phyloP scores from a whole-genome alignment of 2,797 vertebrate species.

The Sardinella longiceps region DNA sequence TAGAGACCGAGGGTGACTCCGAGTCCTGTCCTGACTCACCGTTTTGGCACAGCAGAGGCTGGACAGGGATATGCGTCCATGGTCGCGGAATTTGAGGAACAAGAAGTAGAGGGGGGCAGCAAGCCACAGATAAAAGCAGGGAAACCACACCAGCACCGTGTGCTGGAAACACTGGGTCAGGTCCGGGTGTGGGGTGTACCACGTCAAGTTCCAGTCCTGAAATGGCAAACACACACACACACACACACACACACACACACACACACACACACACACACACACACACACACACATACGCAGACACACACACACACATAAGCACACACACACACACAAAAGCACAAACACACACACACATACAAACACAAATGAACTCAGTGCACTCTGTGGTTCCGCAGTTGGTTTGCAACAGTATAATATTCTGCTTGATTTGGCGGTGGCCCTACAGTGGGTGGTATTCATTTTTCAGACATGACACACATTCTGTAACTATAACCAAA shows the following conservation, averaged over 20 bases:
- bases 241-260: background rate
- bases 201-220: conserved; percentile 93
- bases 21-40: conserved; percentile 61
- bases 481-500: conserved; percentile 20
- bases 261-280: background rate
- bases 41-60: conserved; percentile 85
- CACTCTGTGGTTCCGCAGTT: background rate
- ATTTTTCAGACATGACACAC: background rate
- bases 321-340: background rate
- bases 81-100: conserved; percentile 74
- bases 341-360: background rate
- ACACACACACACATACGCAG: background rate
- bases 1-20: no score
- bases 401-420: background rate
- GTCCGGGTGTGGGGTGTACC: conserved; percentile 91
- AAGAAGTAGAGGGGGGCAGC: conserved; percentile 84
- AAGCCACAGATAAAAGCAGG: conserved; percentile 91
- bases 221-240: conserved; percentile 38
- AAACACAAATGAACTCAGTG: background rate
- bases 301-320: background rate
- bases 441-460: background rate
- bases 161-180: conserved; percentile 96
- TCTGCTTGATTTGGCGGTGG: background rate
- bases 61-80: conserved; percentile 82
- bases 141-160: conserved; percentile 90